Conservation (phyloP, 2,888 invertebrate species). For the Patella caerulea region DNA sequence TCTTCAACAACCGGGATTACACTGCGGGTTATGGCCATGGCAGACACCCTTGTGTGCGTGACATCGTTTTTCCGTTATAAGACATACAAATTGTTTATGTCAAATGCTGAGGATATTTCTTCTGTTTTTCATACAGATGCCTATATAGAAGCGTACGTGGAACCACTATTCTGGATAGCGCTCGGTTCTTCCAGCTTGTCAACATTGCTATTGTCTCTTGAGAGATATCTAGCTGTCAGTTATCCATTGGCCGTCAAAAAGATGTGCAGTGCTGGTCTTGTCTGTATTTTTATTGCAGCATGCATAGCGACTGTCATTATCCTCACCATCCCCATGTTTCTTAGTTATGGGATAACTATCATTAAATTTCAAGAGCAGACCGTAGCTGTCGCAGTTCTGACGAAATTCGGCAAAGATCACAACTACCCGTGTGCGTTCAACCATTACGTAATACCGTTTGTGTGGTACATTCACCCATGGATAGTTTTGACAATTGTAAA, state of each 20-base stretch:
- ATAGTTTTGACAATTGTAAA: conserved; percentile 39
- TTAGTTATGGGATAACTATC: conserved; percentile 34
- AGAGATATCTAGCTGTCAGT: conserved; percentile 46
- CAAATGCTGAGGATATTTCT: conserved; percentile 35
- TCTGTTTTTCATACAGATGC: conserved; percentile 43
- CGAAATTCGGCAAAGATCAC: conserved; percentile 33
- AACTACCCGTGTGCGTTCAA: conserved; percentile 45
- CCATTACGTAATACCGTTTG: conserved; percentile 44
- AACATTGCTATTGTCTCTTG: conserved; percentile 46
- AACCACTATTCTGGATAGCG: conserved; percentile 47
- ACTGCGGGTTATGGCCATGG: conserved; percentile 47
- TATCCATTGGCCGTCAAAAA: conserved; percentile 42
- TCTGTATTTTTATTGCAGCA: conserved; percentile 29
- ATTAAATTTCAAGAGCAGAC: conserved; percentile 29
- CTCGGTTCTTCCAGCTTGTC: conserved; percentile 48
- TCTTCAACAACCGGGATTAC: conserved; percentile 48
- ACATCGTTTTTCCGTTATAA: conserved; percentile 51
- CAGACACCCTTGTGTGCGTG: conserved; percentile 50
- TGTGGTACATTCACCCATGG: conserved; percentile 51
- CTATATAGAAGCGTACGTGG: conserved; percentile 46
- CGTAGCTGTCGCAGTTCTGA: conserved; percentile 33
- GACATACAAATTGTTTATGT: conserved; percentile 45
- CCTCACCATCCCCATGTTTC: conserved; percentile 42
- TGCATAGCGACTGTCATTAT: conserved; percentile 25
- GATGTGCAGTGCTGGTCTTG: conserved; percentile 32